phyloP scores from a whole-genome alignment of 2,888 invertebrate genomes.

The Ectemnius cavifrons region DNA sequence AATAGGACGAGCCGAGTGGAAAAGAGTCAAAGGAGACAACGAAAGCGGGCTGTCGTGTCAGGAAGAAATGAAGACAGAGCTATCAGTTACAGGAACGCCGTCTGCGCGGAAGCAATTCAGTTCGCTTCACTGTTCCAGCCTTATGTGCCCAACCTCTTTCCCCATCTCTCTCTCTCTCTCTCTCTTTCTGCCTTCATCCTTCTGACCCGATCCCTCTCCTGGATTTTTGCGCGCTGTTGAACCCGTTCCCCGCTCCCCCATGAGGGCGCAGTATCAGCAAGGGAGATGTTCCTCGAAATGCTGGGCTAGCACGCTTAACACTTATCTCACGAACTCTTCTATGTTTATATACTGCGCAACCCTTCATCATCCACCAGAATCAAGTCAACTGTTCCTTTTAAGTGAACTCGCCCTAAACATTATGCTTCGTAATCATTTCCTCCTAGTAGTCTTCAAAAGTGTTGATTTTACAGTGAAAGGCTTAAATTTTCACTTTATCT shows the following conservation, averaged over 20 bases:
- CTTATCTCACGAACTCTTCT: too few relatives aligned
- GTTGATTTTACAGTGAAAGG: too few relatives aligned
- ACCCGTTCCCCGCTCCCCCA: conserved; percentile 21
- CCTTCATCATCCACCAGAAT: too few relatives aligned
- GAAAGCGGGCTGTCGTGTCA: conserved; percentile 66
- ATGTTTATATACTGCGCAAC: too few relatives aligned
- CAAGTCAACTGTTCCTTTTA: too few relatives aligned
- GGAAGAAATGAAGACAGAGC: conserved; percentile 70
- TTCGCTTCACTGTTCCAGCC: conserved; percentile 64
- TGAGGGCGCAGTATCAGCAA: too few relatives aligned
- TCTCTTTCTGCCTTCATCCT: conserved; percentile 24
- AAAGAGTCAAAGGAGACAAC: conserved; percentile 66
- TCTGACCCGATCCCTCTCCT: conserved; percentile 47
- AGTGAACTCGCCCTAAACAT: too few relatives aligned
- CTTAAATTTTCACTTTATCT: too few relatives aligned
- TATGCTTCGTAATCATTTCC: too few relatives aligned
- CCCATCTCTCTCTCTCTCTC: conserved; percentile 41
- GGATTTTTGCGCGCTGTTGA: conserved; percentile 38
- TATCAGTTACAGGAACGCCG: conserved; percentile 70
- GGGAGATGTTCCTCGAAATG: too few relatives aligned
- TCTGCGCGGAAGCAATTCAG: conserved; percentile 71
- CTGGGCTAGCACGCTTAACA: too few relatives aligned
- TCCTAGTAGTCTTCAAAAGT: too few relatives aligned
- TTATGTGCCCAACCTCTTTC: conserved; percentile 54
- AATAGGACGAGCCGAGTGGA: conserved; percentile 37